Conservation (phyloP, 2,113 vertebrate genomes). For the Calidris pugnax region DNA sequence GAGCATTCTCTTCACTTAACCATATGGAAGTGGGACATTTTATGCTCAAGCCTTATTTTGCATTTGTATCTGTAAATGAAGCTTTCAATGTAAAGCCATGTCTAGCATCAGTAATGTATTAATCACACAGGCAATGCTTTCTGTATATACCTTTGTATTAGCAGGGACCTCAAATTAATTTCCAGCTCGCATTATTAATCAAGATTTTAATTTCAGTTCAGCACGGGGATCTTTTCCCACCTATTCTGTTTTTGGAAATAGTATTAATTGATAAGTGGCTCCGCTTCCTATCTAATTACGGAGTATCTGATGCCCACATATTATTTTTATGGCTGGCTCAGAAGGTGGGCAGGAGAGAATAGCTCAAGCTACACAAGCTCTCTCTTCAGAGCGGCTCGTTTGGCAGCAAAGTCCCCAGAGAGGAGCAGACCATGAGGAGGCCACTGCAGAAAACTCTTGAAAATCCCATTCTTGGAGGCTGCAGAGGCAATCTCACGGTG, state of each 20-base stretch:
- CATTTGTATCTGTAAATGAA: background rate
- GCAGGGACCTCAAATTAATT: background rate
- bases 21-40: background rate
- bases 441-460: background rate
- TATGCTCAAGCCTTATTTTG: background rate
- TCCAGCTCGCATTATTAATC: background rate
- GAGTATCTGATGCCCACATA: fast-evolving
- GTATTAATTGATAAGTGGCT: background rate
- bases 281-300: background rate
- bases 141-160: background rate
- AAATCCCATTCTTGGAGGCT: background rate
- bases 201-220: background rate
- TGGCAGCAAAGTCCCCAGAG: background rate
- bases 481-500: background rate
- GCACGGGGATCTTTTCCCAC: background rate
- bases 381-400: background rate
- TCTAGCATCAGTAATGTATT: background rate
- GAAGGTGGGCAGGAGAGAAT: background rate
- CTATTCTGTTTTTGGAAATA: background rate
- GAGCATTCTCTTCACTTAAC: background rate
- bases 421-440: background rate
- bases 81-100: background rate
- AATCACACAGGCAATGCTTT: background rate
- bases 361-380: fast-evolving
- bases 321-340: background rate